phyloP scores from a whole-genome alignment of 64 coral and sea anemone species.

The Pocillopora damicornis region DNA sequence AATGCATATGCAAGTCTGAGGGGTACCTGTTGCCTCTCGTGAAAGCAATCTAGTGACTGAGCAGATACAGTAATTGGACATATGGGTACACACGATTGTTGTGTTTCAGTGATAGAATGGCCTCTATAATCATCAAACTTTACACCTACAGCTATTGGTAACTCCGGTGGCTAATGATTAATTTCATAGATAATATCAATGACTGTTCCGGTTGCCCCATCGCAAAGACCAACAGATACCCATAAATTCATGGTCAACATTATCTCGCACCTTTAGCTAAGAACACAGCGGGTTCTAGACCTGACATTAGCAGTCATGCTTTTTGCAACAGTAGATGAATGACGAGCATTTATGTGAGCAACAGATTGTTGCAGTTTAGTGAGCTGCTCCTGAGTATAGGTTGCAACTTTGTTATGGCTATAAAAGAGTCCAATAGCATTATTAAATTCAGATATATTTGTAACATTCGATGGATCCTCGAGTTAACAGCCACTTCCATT shows the following conservation, averaged over 20 bases:
- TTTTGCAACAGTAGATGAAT: constrained; percentile 13
- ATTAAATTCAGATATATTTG: constrained; percentile 22
- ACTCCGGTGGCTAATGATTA: not conserved
- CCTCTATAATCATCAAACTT: constrained; percentile 30
- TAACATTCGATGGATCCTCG: constrained; percentile 9
- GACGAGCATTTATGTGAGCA: constrained; percentile 39
- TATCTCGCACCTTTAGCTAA: not conserved
- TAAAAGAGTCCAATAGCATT: constrained; percentile 26
- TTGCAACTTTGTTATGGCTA: constrained; percentile 44
- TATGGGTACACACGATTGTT: constrained; percentile 18
- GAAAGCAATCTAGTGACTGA: not conserved
- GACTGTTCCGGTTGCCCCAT: constrained; percentile 29
- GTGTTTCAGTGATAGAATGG: not conserved
- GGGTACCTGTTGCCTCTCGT: constrained; percentile 41
- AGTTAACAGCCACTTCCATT: constrained; percentile 49
- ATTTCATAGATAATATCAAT: constrained; percentile 7
- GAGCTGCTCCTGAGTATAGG: constrained; percentile 26
- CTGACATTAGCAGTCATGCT: constrained; percentile 18
- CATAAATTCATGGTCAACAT: constrained; percentile 25
- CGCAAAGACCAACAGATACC: constrained; percentile 1
- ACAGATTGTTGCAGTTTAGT: constrained; percentile 7
- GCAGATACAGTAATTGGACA: constrained; percentile 27
- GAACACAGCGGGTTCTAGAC: constrained; percentile 28
- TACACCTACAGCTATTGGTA: constrained; percentile 14
- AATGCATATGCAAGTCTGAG: not conserved